These are phyloP conservation scores for Glossosoma conforme DNA, from an alignment of 1,140 invertebrate species.

Conservation along the genomic window DNA sequence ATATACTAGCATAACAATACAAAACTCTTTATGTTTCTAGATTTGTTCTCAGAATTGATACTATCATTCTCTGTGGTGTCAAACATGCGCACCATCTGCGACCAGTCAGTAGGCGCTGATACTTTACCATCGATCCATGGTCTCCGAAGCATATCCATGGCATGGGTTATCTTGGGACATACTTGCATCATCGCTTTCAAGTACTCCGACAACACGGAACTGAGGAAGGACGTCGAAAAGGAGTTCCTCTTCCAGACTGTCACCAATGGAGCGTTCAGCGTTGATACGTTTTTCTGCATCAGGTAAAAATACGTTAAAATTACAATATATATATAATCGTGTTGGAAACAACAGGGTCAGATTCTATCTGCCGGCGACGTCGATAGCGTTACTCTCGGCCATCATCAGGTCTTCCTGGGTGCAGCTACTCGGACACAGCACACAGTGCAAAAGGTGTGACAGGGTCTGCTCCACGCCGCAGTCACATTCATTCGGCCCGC, in stretches of 20 bases:
- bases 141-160: slow-evolving; percentile 79
- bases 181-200: slow-evolving; percentile 80
- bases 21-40: slow-evolving; percentile 39
- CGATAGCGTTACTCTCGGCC: too few species aligned
- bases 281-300: slow-evolving; percentile 89
- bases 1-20: too few species aligned
- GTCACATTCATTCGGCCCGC: too few species aligned
- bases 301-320: too few species aligned
- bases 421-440: too few species aligned
- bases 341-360: too few species aligned
- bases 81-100: slow-evolving; percentile 73
- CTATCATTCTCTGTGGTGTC: slow-evolving; percentile 72
- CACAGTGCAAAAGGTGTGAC: too few species aligned
- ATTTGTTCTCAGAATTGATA: slow-evolving; percentile 63
- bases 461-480: too few species aligned
- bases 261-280: slow-evolving; percentile 82
- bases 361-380: too few species aligned
- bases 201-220: slow-evolving; percentile 79
- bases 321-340: too few species aligned
- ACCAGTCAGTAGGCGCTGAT: slow-evolving; percentile 70
- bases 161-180: slow-evolving; percentile 90
- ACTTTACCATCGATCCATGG: slow-evolving; percentile 80
- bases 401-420: too few species aligned
- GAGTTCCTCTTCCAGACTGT: slow-evolving; percentile 79
- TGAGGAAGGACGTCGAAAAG: slow-evolving; percentile 70